These are phyloP conservation scores for Corythoichthys intestinalis DNA, from an alignment of 2,113 vertebrate genomes.

Conservation along the genomic window DNA sequence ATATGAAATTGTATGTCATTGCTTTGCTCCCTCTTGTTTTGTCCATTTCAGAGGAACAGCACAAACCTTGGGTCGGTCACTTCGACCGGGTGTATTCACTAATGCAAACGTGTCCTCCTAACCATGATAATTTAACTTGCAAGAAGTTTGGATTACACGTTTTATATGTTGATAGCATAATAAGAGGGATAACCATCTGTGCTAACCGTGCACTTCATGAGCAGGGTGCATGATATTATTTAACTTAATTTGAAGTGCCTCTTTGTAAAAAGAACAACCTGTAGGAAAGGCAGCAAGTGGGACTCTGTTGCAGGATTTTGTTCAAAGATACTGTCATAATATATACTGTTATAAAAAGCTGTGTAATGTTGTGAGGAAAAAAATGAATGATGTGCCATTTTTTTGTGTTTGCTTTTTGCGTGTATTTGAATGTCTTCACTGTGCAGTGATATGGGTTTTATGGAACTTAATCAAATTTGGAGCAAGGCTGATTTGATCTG, in stretches of 20 bases:
- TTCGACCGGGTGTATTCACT: neutral
- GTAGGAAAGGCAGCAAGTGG: neutral
- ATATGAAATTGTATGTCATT: neutral
- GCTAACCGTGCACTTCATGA: neutral
- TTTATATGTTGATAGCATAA: neutral
- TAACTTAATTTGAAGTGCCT: conserved; percentile 1
- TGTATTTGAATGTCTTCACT: neutral
- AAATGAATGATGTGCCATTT: neutral
- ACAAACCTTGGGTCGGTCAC: neutral
- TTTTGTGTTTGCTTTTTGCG: neutral
- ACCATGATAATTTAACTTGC: neutral
- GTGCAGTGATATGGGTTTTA: neutral
- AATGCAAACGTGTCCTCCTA: neutral
- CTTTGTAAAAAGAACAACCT: neutral
- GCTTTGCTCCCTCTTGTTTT: neutral
- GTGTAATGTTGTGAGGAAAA: neutral
- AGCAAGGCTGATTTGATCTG: neutral
- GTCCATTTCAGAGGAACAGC: neutral
- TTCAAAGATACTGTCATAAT: neutral
- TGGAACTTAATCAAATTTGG: neutral
- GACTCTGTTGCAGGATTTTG: neutral
- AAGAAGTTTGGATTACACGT: neutral
- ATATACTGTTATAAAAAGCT: neutral
- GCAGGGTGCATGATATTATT: neutral
- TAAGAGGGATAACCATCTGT: neutral